These are phyloP conservation scores for Drosophila fungiperda DNA, from an alignment of 2,888 invertebrate species.

Conservation along the genomic window DNA sequence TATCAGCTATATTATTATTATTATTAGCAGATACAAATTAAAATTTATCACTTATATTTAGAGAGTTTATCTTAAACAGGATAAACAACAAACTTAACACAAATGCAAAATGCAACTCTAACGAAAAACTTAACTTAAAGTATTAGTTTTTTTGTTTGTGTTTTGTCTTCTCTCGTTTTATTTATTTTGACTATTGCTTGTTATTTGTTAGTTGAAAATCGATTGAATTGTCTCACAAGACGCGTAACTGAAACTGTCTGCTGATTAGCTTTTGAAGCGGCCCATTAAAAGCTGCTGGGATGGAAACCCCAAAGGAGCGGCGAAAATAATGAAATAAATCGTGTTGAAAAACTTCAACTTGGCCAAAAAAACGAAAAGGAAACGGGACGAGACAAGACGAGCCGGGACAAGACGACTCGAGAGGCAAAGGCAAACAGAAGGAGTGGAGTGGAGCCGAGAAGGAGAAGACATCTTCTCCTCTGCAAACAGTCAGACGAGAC, in stretches of 20 bases:
- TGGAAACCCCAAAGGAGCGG: constrained; percentile 40
- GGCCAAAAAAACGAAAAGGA: constrained; percentile 23
- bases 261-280: constrained; percentile 72
- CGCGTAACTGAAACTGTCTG: constrained; percentile 33
- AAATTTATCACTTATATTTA: neutral
- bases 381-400: neutral
- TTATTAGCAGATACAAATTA: too few relatives aligned
- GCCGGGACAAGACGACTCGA: neutral
- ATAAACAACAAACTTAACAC: constrained; percentile 4
- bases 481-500: constrained; percentile 41
- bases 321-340: constrained; percentile 79
- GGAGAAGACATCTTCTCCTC: neutral
- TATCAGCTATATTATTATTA: too few relatives aligned
- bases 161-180: constrained; percentile 8
- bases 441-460: neutral
- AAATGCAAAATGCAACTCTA: constrained; percentile 25
- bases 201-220: constrained; percentile 42
- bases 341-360: constrained; percentile 73
- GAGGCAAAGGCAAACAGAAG: neutral
- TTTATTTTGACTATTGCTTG: constrained; percentile 1
- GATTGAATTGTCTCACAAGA: constrained; percentile 65
- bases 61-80: neutral
- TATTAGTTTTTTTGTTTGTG: constrained; percentile 22
- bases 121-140: constrained; percentile 21
- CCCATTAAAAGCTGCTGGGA: constrained; percentile 56